Conservation (phyloP, 1,140 invertebrate species). For the Drosophila tropicalis region DNA sequence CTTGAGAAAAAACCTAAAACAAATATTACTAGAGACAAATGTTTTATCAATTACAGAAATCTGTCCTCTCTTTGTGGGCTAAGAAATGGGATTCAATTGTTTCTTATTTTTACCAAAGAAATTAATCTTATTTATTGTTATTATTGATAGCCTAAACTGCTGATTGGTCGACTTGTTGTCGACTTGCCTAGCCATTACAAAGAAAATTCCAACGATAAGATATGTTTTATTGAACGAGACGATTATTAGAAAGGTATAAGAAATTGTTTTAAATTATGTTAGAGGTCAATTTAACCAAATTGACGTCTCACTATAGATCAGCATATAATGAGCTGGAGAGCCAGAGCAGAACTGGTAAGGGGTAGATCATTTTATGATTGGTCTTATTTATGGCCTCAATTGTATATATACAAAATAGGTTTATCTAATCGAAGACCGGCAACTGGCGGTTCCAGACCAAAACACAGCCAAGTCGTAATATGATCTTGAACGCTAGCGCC, state of each 20-base stretch:
- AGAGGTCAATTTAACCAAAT: constrained; percentile 4
- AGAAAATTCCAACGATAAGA: constrained; percentile 40
- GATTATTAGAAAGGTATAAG: background rate
- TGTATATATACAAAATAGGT: constrained; percentile 37
- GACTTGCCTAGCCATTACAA: constrained; percentile 15
- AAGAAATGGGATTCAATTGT: constrained; percentile 2
- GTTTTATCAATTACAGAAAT: background rate
- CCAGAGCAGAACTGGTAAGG: too few relatives aligned
- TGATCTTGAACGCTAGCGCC: constrained; percentile 47
- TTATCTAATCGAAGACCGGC: constrained; percentile 59
- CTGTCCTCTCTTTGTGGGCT: background rate
- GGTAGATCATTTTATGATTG: constrained; percentile 4
- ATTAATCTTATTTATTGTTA: constrained; percentile 39
- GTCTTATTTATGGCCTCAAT: constrained; percentile 14
- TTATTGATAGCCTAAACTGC: constrained; percentile 3
- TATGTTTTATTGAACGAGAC: constrained; percentile 3
- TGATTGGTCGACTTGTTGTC: background rate
- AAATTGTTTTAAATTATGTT: constrained; percentile 3
- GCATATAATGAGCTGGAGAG: background rate
- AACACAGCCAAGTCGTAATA: constrained; percentile 27
- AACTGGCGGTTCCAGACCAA: background rate
- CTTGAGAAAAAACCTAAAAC: constrained; percentile 1
- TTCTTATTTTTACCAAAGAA: constrained; percentile 4
- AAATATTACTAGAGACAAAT: background rate
- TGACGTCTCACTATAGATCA: constrained; percentile 4